Conservation (phyloP, 2,888 invertebrate genomes). For the Galerucella calmariensis region DNA sequence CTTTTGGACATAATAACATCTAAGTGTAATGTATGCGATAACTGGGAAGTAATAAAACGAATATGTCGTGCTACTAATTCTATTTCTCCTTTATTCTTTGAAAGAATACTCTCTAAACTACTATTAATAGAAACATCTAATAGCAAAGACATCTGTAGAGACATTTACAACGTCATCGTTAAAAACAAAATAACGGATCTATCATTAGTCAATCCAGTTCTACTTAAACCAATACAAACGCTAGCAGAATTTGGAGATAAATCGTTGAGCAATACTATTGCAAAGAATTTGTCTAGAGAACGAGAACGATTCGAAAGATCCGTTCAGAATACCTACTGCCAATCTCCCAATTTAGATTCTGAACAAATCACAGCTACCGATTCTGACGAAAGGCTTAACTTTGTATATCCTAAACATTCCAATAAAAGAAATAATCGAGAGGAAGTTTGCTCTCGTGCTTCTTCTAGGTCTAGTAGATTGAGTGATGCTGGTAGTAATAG, state of each 20-base stretch:
- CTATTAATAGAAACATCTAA: slow-evolving; percentile 25
- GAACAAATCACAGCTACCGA: background rate
- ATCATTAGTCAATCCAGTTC: slow-evolving; percentile 20
- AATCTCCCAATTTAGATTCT: background rate
- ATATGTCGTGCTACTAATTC: slow-evolving; percentile 36
- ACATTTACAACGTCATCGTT: slow-evolving; percentile 42
- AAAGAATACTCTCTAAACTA: slow-evolving; percentile 36
- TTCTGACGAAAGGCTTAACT: slow-evolving; percentile 1
- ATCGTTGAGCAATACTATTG: background rate
- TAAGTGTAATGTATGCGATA: slow-evolving; percentile 26
- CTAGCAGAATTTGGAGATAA: slow-evolving; percentile 30
- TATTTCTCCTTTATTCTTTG: slow-evolving; percentile 34
- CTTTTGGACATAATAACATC: slow-evolving; percentile 38
- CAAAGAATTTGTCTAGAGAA: slow-evolving; percentile 23
- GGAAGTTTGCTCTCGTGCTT: background rate
- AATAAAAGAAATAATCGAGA: background rate
- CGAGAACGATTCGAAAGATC: slow-evolving; percentile 30
- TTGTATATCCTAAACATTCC: background rate
- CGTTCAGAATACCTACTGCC: background rate
- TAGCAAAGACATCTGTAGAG: slow-evolving; percentile 36
- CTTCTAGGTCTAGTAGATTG: background rate
- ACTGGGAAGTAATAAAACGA: slow-evolving; percentile 45
- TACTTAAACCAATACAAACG: slow-evolving; percentile 25
- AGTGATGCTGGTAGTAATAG: background rate
- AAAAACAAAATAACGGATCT: slow-evolving; percentile 40